phyloP scores from a whole-genome alignment of 2,113 vertebrate species.

The Mionectes macconnelli region DNA sequence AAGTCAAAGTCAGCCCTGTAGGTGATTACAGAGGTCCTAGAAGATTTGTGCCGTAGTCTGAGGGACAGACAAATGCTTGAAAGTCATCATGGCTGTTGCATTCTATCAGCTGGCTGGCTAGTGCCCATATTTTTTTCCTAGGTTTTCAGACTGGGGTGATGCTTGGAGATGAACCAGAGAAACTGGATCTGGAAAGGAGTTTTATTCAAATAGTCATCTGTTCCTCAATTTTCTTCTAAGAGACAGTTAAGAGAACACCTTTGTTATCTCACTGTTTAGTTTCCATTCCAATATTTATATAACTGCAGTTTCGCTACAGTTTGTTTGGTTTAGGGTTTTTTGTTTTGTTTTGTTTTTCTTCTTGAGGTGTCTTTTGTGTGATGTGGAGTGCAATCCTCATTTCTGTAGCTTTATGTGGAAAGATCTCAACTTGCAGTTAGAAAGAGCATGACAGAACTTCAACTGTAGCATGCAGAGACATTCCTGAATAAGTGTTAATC shows the following conservation, averaged over 20 bases:
- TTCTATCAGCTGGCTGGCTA: background rate
- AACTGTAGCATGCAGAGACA: background rate
- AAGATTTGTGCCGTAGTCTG: background rate
- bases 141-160: background rate
- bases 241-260: background rate
- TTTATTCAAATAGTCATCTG: background rate
- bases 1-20: background rate
- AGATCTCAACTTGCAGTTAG: background rate
- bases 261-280: background rate
- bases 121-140: background rate
- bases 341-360: background rate
- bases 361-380: rapidly evolving
- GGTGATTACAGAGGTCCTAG: background rate
- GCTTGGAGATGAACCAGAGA: background rate
- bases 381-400: background rate
- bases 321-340: background rate
- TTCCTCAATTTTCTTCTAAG: background rate
- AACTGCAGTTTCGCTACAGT: background rate
- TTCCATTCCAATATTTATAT: background rate
- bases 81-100: background rate
- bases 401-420: background rate
- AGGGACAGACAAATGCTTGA: background rate
- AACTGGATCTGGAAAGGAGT: background rate
- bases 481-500: background rate
- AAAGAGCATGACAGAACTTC: background rate